Evolutionary conservation across 2,888 invertebrate genomes (phyloP).

Genomic region (Nephrotoma appendiculata): DNA sequence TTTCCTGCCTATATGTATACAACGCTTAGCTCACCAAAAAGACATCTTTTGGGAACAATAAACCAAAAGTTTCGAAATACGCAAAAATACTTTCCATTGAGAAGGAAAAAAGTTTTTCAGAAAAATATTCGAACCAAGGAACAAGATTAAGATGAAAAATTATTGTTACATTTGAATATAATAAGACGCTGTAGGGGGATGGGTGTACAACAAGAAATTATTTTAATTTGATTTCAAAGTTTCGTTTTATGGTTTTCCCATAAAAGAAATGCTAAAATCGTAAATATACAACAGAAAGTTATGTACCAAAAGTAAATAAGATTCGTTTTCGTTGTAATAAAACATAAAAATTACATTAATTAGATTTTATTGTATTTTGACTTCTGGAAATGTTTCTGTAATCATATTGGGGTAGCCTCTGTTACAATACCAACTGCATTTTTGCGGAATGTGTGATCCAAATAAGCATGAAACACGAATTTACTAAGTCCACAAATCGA

Average conservation of each 20-base stretch:
- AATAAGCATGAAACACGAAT: too few species aligned
- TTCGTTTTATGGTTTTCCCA: not conserved
- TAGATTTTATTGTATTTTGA: not conserved
- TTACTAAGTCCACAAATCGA: too few species aligned
- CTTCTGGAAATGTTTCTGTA: not conserved
- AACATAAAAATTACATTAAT: not conserved
- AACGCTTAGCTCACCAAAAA: not conserved
- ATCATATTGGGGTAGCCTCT: too few species aligned
- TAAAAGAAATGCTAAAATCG: not conserved
- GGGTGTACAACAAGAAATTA: not conserved
- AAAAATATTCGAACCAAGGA: not conserved
- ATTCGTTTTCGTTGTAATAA: not conserved
- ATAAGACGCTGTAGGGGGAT: not conserved
- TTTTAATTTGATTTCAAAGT: not conserved
- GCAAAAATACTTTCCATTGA: not conserved
- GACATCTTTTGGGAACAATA: not conserved
- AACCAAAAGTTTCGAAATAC: not conserved
- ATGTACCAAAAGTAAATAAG: not conserved
- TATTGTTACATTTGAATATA: not conserved
- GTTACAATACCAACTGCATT: too few species aligned
- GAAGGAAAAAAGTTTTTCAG: not conserved
- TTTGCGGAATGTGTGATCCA: too few species aligned
- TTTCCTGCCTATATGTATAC: not conserved
- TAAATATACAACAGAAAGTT: not conserved
- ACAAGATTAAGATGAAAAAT: not conserved